A percentile compares a stretch with the other conserved stretches of the same genome.
phyloP scores from a whole-genome alignment of 2,888 invertebrate species.

The Rhodophaea formosa region DNA sequence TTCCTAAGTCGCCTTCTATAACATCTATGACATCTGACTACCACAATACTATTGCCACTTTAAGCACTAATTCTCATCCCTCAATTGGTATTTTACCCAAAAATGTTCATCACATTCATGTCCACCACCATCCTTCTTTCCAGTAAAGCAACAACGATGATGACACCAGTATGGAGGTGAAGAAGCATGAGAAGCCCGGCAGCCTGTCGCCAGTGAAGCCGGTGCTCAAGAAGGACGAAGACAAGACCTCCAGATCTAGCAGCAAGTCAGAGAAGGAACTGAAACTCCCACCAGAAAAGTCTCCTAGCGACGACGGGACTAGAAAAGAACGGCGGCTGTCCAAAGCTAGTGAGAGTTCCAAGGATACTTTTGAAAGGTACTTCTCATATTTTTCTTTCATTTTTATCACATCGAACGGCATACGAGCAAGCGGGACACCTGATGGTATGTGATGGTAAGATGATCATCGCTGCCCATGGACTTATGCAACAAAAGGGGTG shows the following conservation, averaged over 20 bases:
- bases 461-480: too few species aligned
- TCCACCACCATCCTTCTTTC: neutral
- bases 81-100: too few species aligned
- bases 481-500: too few species aligned
- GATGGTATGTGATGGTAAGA: too few species aligned
- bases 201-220: slow-evolving; percentile 67
- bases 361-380: slow-evolving; percentile 72
- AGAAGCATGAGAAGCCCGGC: slow-evolving; percentile 70
- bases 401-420: too few species aligned
- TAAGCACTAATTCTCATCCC: too few species aligned
- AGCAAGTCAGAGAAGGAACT: slow-evolving; percentile 67
- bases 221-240: slow-evolving; percentile 55
- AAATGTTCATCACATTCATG: neutral
- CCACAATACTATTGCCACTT: too few species aligned
- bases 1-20: too few species aligned
- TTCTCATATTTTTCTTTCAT: too few species aligned
- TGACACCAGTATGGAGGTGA: slow-evolving; percentile 71
- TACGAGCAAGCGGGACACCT: too few species aligned
- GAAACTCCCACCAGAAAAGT: slow-evolving; percentile 63
- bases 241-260: slow-evolving; percentile 57
- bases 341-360: slow-evolving; percentile 63
- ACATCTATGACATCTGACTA: too few species aligned
- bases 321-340: slow-evolving; percentile 58
- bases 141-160: slow-evolving; percentile 59
- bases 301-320: slow-evolving; percentile 56